Percentiles rank a stretch among this genome's conserved stretches.
These are phyloP conservation scores for Aphidius colemani DNA, from an alignment of 2,888 invertebrate genomes.

Conservation along the genomic window DNA sequence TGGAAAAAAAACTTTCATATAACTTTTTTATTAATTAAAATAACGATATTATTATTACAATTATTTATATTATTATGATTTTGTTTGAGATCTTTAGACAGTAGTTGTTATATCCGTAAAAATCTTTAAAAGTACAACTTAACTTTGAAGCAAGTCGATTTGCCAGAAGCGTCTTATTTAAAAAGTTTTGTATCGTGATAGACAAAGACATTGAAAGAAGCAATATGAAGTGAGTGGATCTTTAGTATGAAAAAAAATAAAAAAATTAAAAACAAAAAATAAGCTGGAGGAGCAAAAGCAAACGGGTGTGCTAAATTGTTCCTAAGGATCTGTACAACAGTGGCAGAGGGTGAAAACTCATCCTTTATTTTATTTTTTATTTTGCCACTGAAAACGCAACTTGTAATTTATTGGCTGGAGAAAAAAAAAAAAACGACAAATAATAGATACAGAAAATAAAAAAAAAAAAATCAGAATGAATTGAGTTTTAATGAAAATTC, in stretches of 20 bases:
- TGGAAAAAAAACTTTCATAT: too few relatives aligned
- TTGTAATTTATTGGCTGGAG: conserved; percentile 41
- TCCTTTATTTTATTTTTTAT: neutral
- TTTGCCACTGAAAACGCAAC: conserved; percentile 28
- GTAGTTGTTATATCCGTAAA: conserved; percentile 32
- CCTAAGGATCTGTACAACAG: conserved; percentile 38
- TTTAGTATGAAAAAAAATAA: conserved; percentile 35
- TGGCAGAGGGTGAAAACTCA: conserved; percentile 36
- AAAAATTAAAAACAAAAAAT: conserved; percentile 27
- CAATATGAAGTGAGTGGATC: conserved; percentile 8
- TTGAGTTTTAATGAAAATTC: conserved; percentile 50
- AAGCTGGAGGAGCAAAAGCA: conserved; percentile 18
- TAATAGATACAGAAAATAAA: conserved; percentile 11
- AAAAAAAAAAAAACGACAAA: conserved; percentile 17
- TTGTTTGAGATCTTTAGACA: conserved; percentile 6
- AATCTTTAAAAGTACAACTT: conserved; percentile 34
- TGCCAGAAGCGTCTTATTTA: conserved; percentile 54
- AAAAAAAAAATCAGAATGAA: conserved; percentile 45
- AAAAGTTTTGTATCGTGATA: conserved; percentile 52
- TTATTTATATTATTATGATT: too few relatives aligned
- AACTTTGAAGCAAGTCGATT: conserved; percentile 49
- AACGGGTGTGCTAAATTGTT: conserved; percentile 48
- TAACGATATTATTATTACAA: too few relatives aligned
- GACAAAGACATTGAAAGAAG: conserved; percentile 27
- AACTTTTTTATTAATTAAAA: too few relatives aligned